Evolutionary conservation across 2,888 invertebrate genomes (phyloP).

Genomic region (Tiphia femorata): DNA sequence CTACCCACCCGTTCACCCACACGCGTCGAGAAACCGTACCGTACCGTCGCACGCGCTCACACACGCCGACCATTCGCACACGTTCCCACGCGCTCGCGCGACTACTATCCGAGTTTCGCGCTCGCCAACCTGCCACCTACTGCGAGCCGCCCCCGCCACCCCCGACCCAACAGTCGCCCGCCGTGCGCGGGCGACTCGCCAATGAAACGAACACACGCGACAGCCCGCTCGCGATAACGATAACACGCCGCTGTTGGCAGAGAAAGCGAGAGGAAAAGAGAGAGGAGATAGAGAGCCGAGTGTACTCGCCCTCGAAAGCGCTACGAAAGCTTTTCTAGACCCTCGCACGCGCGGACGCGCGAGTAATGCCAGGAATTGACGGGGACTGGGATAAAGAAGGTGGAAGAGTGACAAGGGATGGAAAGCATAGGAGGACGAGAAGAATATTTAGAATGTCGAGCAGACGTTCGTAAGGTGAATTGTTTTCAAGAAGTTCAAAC

Average conservation of each 20-base stretch:
- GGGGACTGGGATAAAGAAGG: no score
- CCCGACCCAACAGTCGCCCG: no score
- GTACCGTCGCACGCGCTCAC: not conserved
- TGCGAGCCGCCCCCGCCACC: no score
- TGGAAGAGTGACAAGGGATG: no score
- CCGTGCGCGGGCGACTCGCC: conserved; percentile 8
- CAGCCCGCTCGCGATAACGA: conserved; percentile 35
- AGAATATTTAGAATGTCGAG: no score
- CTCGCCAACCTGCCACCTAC: not conserved
- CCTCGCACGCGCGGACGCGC: no score
- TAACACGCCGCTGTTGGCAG: conserved; percentile 20
- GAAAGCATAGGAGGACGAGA: no score
- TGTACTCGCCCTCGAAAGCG: conserved; percentile 33
- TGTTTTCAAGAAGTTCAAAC: no score
- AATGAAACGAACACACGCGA: conserved; percentile 33
- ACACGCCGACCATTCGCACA: not conserved
- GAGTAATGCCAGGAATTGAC: no score
- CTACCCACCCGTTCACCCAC: not conserved
- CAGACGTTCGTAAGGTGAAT: no score
- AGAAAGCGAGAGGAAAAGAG: not conserved
- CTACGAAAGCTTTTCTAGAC: conserved; percentile 16
- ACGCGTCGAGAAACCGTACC: conserved; percentile 5
- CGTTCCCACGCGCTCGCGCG: not conserved
- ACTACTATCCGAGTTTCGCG: not conserved
- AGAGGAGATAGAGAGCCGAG: conserved; percentile 14